Evolutionary conservation across 2,888 invertebrate genomes (phyloP).

Genomic region (Lasius platythorax): DNA sequence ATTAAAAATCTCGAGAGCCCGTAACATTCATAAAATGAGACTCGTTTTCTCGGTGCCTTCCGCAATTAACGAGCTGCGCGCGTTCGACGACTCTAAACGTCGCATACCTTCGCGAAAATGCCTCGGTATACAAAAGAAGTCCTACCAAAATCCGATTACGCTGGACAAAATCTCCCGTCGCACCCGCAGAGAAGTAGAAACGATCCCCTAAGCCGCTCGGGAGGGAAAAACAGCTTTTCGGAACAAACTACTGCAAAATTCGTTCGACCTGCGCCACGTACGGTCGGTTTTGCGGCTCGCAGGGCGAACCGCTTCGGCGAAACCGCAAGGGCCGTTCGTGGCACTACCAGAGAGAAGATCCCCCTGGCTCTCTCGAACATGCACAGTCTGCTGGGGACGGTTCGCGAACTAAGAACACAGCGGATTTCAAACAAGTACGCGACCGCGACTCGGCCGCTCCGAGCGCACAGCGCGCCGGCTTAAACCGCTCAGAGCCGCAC

Average conservation of each 20-base stretch:
- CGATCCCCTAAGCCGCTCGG: slow-evolving; percentile 19
- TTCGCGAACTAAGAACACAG: slow-evolving; percentile 63
- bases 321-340: slow-evolving; percentile 52
- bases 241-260: slow-evolving; percentile 53
- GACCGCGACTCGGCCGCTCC: slow-evolving; percentile 16
- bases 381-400: slow-evolving; percentile 41
- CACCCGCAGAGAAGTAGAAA: background rate
- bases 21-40: background rate
- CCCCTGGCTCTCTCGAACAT: slow-evolving; percentile 32
- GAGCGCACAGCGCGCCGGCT: slow-evolving; percentile 20
- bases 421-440: slow-evolving; percentile 58
- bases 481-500: slow-evolving; percentile 55
- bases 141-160: slow-evolving; percentile 19
- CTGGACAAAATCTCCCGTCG: background rate
- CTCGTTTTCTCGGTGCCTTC: background rate
- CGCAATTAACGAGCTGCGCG: background rate
- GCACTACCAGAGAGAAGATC: slow-evolving; percentile 41
- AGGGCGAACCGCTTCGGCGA: slow-evolving; percentile 42
- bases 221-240: slow-evolving; percentile 36
- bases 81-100: background rate
- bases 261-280: slow-evolving; percentile 39
- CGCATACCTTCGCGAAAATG: background rate
- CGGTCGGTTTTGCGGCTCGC: slow-evolving; percentile 61
- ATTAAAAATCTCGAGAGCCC: background rate
- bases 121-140: background rate